phyloP scores from a whole-genome alignment of 2,888 invertebrate species.

The Tetragnatha montana region DNA sequence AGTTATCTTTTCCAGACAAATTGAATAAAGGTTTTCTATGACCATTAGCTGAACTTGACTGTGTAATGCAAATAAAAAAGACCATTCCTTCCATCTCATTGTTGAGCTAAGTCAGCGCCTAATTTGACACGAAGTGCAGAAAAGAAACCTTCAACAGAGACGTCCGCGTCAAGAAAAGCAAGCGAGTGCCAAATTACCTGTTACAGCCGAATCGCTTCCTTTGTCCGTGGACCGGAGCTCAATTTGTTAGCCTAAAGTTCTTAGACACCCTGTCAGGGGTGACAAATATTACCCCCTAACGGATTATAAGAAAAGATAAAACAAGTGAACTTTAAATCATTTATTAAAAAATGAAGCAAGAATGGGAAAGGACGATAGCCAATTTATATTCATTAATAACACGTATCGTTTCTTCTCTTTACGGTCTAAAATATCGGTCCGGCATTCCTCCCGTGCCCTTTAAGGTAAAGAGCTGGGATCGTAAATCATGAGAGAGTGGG shows the following conservation, averaged over 20 bases:
- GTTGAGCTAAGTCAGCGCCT: too few relatives aligned
- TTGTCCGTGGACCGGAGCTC: neutral
- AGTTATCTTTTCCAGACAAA: too few relatives aligned
- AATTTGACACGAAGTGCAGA: too few relatives aligned
- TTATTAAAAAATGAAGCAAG: conserved; percentile 64
- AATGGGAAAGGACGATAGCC: conserved; percentile 57
- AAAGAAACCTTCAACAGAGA: too few relatives aligned
- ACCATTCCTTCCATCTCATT: neutral
- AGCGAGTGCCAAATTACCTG: too few relatives aligned
- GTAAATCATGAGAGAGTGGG: conserved; percentile 67
- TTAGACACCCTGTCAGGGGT: conserved; percentile 67
- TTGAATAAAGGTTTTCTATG: too few relatives aligned
- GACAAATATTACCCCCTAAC: conserved; percentile 67
- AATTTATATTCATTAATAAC: conserved; percentile 70
- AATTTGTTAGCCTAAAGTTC: conserved; percentile 65
- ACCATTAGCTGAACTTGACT: neutral
- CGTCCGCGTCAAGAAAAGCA: too few relatives aligned
- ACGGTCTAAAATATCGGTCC: conserved; percentile 67
- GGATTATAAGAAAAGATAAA: conserved; percentile 69
- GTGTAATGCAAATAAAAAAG: neutral
- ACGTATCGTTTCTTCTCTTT: conserved; percentile 54
- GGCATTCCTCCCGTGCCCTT: conserved; percentile 45
- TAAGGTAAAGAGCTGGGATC: conserved; percentile 30
- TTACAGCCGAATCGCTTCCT: too few relatives aligned
- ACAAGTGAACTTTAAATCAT: conserved; percentile 66